Evolutionary conservation across 2,113 vertebrate species (phyloP), one percentile per base, ranked within the genome.

Genomic region (Eleginops maclovinus): DNA sequence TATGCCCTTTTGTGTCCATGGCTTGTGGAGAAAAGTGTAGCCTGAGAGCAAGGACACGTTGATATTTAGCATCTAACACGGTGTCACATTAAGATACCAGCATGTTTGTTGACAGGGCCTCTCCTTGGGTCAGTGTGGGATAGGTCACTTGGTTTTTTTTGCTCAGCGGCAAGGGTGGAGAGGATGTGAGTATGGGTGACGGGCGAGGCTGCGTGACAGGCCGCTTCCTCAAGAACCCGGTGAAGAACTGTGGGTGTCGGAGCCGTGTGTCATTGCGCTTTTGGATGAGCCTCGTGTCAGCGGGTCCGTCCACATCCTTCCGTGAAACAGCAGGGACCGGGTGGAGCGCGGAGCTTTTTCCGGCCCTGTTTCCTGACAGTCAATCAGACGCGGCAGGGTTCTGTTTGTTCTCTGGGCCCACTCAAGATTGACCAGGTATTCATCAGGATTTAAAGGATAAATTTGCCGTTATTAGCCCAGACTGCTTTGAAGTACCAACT

Each of bases 161-260:
- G 14, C 51, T 46, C 56, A 13, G 53, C 21, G 4, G 58, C 19
- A 47, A 65, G 43, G 41, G 28, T 44, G 54, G 13, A 43, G 72
- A 71, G 63, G 67, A 62, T 44, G 60, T 53, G 72, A 26, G 21
- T 69, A 14, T 77, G 56, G 24, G 41, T 59, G 75, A 68, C 15
- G 43, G 54, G 63, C 1, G 8, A 81, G 59, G 41, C 66, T 15
- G 12, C 12, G 28, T 79, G 79, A 88, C 73, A 68, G 54, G 46
- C 58, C 12, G 19, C 68, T 72, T 61, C 70, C 76, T 13, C 21
- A 2, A 70, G 46, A 51, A 4, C 31, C 17, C 24, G 1, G 49
- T 70, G 62, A 73, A 41, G 79, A 72, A 72, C 56, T 60, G 73
- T 49, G 72, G 82, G 75, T 46, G 76, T 24, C 5, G 47, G n/a